Base-by-base conservation (phyloP, 2,888 invertebrate genomes). In the Arrhopalites spinosus region DNA sequence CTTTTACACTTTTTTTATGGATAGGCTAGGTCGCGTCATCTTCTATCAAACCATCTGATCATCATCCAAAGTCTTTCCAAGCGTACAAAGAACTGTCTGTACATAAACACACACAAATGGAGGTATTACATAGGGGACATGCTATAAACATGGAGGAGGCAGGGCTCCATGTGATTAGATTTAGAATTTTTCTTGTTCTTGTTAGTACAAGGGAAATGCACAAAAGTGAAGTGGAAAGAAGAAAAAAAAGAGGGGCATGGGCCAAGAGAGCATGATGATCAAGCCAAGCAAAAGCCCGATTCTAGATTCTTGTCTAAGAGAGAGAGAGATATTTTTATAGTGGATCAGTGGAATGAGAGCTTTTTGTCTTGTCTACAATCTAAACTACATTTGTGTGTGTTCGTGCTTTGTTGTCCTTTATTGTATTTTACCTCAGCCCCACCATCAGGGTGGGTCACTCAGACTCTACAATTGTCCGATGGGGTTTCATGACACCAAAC, bases 151-250 rank as follows among this genome's bases (percentile, higher is more conserved):
- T 68, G 47, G 13, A 15, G 25, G 27, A 68, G 25, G 29, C 68
- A 47, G 27, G 50, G 56, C 30, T 70, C 36, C 56, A 23, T 70
- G 70, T 70, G 70, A 70, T 70, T 70, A 70, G 70, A 70, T 70
- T 70, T 70, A 70, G 15, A 70, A 70, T 36, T 53, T 56, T 56
- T 29, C 27, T 45, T 43, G 67, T 56, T 73, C 66, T 73, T 67
- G 30, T 53, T 20, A 47, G 43, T 29, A 64, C 27, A 36, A 7
- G 53, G 69, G 56, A 53, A 25, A 56, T 70, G 70, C 56, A 70
- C 56, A 53, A 71, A 45, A 53, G 66, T 74, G 68, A 68, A 68
- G 61, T 74, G 68, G 47, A 59, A 61, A 17, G 20, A 66, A 25
- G 59, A 47, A 11, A 56, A 47, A 53, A 45, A 68, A 29, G 25